Conservation (phyloP, 2,888 invertebrate genomes). For the Leptopterna dolabrata region DNA sequence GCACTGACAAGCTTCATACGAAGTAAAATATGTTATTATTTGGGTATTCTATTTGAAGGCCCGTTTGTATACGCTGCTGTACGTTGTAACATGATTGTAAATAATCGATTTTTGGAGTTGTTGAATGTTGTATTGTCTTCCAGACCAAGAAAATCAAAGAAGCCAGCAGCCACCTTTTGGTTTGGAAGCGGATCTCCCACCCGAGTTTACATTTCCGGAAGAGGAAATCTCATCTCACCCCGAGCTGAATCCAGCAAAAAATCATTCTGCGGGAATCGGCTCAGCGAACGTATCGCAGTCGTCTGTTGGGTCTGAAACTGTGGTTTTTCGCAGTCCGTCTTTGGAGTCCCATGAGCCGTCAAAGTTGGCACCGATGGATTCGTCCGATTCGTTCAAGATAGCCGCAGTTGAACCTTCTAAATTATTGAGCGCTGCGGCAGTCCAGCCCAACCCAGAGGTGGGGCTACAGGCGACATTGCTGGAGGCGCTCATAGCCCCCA, state of each 20-base stretch:
- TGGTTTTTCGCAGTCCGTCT: background rate
- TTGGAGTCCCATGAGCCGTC: background rate
- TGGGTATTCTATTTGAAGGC: too few relatives aligned
- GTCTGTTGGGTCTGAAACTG: background rate
- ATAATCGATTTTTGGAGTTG: too few relatives aligned
- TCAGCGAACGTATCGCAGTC: background rate
- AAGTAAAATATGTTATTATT: constrained; percentile 57
- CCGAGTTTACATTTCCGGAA: constrained; percentile 15
- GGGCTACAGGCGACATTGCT: background rate
- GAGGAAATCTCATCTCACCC: background rate
- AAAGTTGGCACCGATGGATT: background rate
- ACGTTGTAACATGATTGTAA: too few relatives aligned
- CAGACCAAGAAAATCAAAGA: background rate
- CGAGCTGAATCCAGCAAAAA: background rate
- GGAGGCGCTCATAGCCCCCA: background rate
- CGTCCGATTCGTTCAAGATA: background rate
- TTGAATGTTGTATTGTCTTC: background rate
- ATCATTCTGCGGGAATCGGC: background rate
- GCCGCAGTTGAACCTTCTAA: background rate
- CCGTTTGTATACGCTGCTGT: too few relatives aligned
- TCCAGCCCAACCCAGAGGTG: background rate
- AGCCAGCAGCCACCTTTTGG: background rate
- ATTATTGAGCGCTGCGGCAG: background rate
- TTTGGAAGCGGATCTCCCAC: constrained; percentile 18
- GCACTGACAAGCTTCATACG: constrained; percentile 70